Percentiles rank a stretch among this genome's conserved stretches.
Evolutionary conservation across 2,888 invertebrate genomes (phyloP).

Genomic region (Drosophila hamatofila): DNA sequence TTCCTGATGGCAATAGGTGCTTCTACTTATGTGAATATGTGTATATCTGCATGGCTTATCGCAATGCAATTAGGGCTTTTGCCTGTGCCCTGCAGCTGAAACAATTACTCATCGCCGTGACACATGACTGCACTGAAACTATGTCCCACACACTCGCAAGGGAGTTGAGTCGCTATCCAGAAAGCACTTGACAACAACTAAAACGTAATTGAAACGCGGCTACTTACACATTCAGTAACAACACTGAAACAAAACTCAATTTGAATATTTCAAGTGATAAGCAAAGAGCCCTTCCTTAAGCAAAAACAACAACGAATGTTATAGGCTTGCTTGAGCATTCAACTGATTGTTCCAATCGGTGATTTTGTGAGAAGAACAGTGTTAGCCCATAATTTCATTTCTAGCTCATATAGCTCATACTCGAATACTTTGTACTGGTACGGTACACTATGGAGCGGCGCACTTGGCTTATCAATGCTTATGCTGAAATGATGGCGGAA

Average conservation of each 20-base stretch:
- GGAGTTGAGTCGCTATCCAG: constrained; percentile 15
- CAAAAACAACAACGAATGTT: constrained; percentile 26
- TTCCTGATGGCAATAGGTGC: constrained; percentile 28
- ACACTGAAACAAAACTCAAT: constrained; percentile 47
- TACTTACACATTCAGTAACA: constrained; percentile 65
- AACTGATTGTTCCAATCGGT: constrained; percentile 80
- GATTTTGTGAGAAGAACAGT: constrained; percentile 69
- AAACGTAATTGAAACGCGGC: constrained; percentile 69
- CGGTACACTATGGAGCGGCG: constrained; percentile 38
- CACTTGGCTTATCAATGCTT: constrained; percentile 65
- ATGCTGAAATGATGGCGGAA: constrained; percentile 81
- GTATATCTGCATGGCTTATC: constrained; percentile 49
- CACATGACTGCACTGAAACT: constrained; percentile 41
- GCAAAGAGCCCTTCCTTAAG: constrained; percentile 33
- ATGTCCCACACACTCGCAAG: constrained; percentile 17
- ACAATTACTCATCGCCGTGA: constrained; percentile 67
- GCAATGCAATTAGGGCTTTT: constrained; percentile 55
- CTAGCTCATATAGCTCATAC: constrained; percentile 46
- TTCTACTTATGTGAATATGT: constrained; percentile 8
- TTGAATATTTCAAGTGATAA: constrained; percentile 65
- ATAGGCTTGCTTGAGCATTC: constrained; percentile 63
- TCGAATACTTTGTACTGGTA: constrained; percentile 13
- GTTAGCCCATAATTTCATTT: constrained; percentile 58
- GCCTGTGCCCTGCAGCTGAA: constrained; percentile 32
- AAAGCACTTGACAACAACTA: constrained; percentile 68